Conservation (phyloP, 2,888 invertebrate genomes). For the Autographa gamma region DNA sequence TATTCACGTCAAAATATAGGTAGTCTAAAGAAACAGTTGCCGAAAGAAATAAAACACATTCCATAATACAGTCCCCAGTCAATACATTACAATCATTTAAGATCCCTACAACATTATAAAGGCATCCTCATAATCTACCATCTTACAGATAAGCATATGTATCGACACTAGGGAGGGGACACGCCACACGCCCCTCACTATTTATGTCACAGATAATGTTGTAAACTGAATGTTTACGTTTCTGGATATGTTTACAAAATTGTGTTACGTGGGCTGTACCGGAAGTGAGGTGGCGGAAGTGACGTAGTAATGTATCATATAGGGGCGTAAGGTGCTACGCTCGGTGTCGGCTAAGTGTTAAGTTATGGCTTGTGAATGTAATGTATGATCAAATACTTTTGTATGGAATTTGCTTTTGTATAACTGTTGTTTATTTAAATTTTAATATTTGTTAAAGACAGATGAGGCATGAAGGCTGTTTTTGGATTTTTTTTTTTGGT, state of each 20-base stretch:
- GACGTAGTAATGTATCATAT: constrained; percentile 71
- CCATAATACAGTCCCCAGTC: neutral
- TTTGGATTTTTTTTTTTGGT: too few species aligned
- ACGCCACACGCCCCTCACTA: constrained; percentile 44
- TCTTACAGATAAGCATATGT: constrained; percentile 1
- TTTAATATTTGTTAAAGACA: too few species aligned
- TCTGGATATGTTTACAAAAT: constrained; percentile 68
- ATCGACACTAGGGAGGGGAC: constrained; percentile 22
- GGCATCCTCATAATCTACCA: neutral
- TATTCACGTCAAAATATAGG: neutral
- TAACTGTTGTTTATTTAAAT: neutral
- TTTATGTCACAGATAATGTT: constrained; percentile 59
- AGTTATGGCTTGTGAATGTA: constrained; percentile 51
- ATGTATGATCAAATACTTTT: constrained; percentile 36
- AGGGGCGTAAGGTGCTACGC: constrained; percentile 72
- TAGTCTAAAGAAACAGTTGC: neutral
- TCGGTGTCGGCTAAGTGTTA: constrained; percentile 46
- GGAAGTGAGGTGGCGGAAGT: constrained; percentile 72
- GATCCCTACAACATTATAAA: neutral
- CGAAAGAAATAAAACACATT: neutral
- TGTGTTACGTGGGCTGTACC: constrained; percentile 66
- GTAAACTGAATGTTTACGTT: constrained; percentile 59
- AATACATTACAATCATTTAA: neutral
- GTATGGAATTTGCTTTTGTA: constrained; percentile 18
- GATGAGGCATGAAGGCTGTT: too few species aligned